Evolutionary conservation across 2,888 invertebrate species (phyloP).

Genomic region (Alloplasta piceator): DNA sequence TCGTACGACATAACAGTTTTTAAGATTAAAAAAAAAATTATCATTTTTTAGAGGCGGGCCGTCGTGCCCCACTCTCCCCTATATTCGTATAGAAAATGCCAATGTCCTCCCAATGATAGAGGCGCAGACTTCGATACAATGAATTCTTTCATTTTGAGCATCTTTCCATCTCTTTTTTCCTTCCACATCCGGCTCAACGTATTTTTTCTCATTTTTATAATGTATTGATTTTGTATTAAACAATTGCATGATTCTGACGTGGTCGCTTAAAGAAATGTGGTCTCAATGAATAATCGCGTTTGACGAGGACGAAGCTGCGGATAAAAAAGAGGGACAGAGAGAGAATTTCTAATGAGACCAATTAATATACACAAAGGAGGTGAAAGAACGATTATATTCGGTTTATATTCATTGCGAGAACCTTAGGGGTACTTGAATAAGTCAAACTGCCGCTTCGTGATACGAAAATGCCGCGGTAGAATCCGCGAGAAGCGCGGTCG

Average conservation of each 20-base stretch:
- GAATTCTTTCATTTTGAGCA: constrained; percentile 40
- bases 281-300: constrained; percentile 31
- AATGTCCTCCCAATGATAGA: constrained; percentile 71
- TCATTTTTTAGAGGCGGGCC: too few relatives aligned
- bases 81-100: constrained; percentile 13
- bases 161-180: constrained; percentile 57
- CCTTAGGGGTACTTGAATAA: constrained; percentile 64
- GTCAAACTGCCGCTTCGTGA: constrained; percentile 62
- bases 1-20: too few relatives aligned
- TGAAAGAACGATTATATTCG: constrained; percentile 66
- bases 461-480: constrained; percentile 51
- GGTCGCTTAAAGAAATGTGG: constrained; percentile 17
- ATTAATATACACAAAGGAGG: constrained; percentile 66
- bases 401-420: constrained; percentile 66
- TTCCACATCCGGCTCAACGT: constrained; percentile 55
- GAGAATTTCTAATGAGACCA: constrained; percentile 66
- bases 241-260: constrained; percentile 23
- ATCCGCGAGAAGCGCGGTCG: constrained; percentile 31
- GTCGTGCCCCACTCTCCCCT: not conserved
- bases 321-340: not conserved
- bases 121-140: constrained; percentile 60
- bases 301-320: constrained; percentile 31
- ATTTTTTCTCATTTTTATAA: constrained; percentile 31
- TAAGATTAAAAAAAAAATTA: too few relatives aligned
- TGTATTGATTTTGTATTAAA: constrained; percentile 37